Base-by-base conservation (phyloP, 1,140 invertebrate species). In the Gonatopus flavifemur region DNA sequence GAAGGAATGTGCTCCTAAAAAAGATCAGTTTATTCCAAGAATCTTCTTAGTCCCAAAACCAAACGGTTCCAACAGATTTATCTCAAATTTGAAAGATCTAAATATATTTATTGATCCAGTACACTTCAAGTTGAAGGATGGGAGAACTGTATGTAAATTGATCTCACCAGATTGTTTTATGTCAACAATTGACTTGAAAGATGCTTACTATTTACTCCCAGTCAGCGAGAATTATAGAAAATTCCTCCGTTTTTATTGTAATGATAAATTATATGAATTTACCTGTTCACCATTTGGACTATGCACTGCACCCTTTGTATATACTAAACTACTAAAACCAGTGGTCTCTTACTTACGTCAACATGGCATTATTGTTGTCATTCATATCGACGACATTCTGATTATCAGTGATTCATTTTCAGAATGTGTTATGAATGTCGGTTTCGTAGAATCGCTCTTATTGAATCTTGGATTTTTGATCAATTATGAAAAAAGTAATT, bases 301-400 rank as follows among this genome's bases (percentile, higher is more conserved):
- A 28, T 28, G 6, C 12, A 28, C 25, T 12, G 6, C 49, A 5
- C 44, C 51, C 9, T 57, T 37, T 25, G 33, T 54, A 0, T 62
- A 50, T 41, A 62, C 59, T 9, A 62, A 62, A 28, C 38, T 62
- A 31, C 1, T 57, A 19, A 62, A 55, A 33, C 55, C 55, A 8
- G 22, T 37, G 2, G 35, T 46, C 2, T n/a, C n/a, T n/a, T n/a
- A n/a, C n/a, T n/a, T n/a, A n/a, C n/a, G n/a, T n/a, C n/a, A n/a
- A n/a, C n/a, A n/a, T n/a, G n/a, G n/a, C n/a, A n/a, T n/a, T n/a
- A n/a, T n/a, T n/a, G n/a, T n/a, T n/a, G n/a, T n/a, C 6, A 28
- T 28, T 12, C 12, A 28, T 28, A 7, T 28, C 6, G 25, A 28
- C 25, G 25, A 28, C 12, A 7, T 28, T 6, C 25, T 28, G 12